These are phyloP conservation scores for Lordiphosa clarofinis DNA, from an alignment of 1,140 invertebrate genomes.

Conservation along the genomic window DNA sequence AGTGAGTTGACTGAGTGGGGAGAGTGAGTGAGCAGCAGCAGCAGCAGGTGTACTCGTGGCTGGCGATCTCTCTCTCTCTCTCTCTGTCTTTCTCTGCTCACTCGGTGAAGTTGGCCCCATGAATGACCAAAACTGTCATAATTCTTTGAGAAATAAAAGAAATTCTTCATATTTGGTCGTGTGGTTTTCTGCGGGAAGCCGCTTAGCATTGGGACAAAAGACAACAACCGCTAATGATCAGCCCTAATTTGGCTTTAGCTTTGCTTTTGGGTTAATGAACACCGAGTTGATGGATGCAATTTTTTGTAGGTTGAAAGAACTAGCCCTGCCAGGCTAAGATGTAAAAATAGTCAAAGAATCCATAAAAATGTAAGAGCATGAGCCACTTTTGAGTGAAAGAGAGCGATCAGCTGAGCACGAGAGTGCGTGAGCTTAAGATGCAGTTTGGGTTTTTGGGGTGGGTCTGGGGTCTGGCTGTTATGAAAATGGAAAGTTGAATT, in stretches of 20 bases:
- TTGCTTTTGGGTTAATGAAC: slow-evolving; percentile 39
- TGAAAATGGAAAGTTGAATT: slow-evolving; percentile 51
- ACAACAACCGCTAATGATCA: slow-evolving; percentile 71
- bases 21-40: background rate
- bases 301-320: slow-evolving; percentile 39
- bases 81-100: background rate
- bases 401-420: slow-evolving; percentile 22
- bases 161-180: slow-evolving; percentile 70
- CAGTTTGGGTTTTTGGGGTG: slow-evolving; percentile 20
- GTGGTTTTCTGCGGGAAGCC: slow-evolving; percentile 54
- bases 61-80: slow-evolving; percentile 3
- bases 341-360: slow-evolving; percentile 71
- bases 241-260: slow-evolving; percentile 64
- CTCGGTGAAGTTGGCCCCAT: too few species aligned
- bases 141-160: slow-evolving; percentile 35
- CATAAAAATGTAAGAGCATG: slow-evolving; percentile 59
- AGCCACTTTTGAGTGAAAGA: slow-evolving; percentile 20
- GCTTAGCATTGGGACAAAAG: slow-evolving; percentile 40
- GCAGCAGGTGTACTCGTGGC: slow-evolving; percentile 33
- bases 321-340: slow-evolving; percentile 27
- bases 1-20: slow-evolving; percentile 7
- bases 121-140: slow-evolving; percentile 49
- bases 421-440: slow-evolving; percentile 26
- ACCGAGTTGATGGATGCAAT: background rate
- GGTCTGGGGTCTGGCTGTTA: slow-evolving; percentile 17